Evolutionary conservation across 2,797 vertebrate genomes (phyloP), one percentile per base, ranked within the genome.

Genomic region (Florisuga fusca): DNA sequence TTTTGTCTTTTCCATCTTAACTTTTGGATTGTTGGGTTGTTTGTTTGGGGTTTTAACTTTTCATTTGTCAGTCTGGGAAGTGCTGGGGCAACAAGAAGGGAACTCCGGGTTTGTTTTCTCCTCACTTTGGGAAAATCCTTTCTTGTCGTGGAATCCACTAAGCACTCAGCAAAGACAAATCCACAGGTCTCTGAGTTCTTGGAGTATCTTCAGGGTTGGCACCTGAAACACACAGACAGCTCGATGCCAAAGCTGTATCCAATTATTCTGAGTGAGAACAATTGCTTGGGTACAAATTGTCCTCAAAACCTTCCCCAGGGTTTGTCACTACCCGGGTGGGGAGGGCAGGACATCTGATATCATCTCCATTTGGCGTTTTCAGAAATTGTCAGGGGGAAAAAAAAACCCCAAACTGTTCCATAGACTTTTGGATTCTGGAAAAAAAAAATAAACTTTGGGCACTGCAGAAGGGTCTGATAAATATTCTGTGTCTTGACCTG

Each of bases 21-120:
- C 10, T 3, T 2, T 0, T 5, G 4, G 1, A 0, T 7, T 16
- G 12, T 43, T 43, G 19, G 21, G 20, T 50, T 17, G 45, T 45
- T 45, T 12, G 11, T 25, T 48, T 48, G 13, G 13, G 13, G 2
- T 2, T 45, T 36, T 68, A 3, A 8, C 3, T 41, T 83, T 75
- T 36, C 2, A 0, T 84, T 62, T 55, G 12, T 53, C 45, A 59
- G 12, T 15, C 66, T 58, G 34, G 23, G 45, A 38, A 48, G 34
- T 15, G 5, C 26, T 15, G 61, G 34, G 19, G 17, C 15, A 80
- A 22, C 7, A 12, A 48, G 57, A 61, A 72, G 8, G 3, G 10
- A 89, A 9, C 21, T 57, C 63, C 26, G 25, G 3, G 19, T 17
- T 83, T 61, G 9, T 58, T 78, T 74, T 29, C 15, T 45, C 4